Evolutionary conservation across 2,797 vertebrate species (phyloP).

Genomic region (Vipera latastei): DNA sequence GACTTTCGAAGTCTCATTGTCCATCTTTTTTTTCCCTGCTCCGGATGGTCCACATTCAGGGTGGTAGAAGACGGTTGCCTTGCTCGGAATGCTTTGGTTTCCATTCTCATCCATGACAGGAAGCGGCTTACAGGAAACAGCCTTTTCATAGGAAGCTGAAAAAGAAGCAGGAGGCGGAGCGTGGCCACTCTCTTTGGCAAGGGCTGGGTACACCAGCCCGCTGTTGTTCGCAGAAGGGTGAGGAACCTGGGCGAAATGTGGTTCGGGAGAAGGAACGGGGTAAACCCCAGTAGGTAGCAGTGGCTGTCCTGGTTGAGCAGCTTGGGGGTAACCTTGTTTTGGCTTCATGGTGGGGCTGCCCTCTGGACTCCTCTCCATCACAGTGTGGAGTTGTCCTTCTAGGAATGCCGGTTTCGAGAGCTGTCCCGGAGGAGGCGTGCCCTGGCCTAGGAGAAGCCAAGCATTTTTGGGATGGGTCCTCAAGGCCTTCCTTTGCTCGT

Average conservation of each 20-base stretch:
- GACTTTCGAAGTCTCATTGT: conserved; percentile 47
- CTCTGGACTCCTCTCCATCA: conserved; percentile 92
- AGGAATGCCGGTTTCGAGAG: conserved; percentile 66
- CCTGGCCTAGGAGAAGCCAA: conserved; percentile 72
- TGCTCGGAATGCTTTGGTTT: conserved; percentile 74
- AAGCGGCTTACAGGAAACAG: background rate
- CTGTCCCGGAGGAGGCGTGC: conserved; percentile 69
- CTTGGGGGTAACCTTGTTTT: conserved; percentile 75
- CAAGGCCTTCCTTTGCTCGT: conserved; percentile 77
- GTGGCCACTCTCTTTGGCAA: conserved; percentile 81
- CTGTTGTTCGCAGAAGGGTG: conserved; percentile 62
- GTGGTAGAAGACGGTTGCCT: conserved; percentile 60
- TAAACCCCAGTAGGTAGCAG: conserved; percentile 82
- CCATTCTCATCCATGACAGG: conserved; percentile 73
- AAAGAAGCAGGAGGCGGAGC: conserved; percentile 33
- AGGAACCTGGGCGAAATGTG: conserved; percentile 84
- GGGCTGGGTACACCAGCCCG: conserved; percentile 76
- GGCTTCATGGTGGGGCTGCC: conserved; percentile 87
- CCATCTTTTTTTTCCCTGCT: conserved; percentile 65
- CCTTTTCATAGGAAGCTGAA: conserved; percentile 27
- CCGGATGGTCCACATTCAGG: conserved; percentile 34
- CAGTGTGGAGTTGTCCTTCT: conserved; percentile 89
- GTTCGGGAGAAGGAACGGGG: conserved; percentile 82
- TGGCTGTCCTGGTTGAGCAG: conserved; percentile 75
- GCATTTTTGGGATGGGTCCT: conserved; percentile 77